Base-by-base conservation (phyloP, 2,113 vertebrate species). In the Etheostoma spectabile region DNA sequence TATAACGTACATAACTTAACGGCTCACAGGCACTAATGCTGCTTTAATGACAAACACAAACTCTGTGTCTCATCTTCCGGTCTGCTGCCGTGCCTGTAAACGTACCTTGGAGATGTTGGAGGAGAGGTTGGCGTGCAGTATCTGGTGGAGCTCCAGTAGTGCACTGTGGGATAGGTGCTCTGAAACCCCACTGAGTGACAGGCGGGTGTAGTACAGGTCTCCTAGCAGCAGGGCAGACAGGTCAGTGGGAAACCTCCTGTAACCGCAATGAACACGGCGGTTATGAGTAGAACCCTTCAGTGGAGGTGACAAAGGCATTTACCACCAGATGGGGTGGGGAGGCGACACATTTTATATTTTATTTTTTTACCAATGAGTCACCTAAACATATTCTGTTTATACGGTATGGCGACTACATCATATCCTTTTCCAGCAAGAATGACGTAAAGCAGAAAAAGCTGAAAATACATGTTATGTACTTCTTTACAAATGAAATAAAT, bases 201-300 rank as follows among this genome's bases (percentile, higher is more conserved):
- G 71, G 71, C 96, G 96, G 0, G 97, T 97, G 85, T 96, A 98
- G 91, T 97, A 99, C 73, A 99, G 95, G 92, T 99, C 98, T 57
- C 94, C 97, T 21, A 99, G 88, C 73, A 99, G 91, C 93, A 99
- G 87, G 0, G 89, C 96, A 19, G 97, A 97, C 2, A 94, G 94
- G 66, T 99, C 96, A 19, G 92, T 89, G 27, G 97, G 97, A 72
- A 96, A 96, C 67, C 88, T 89, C 83, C 98, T 99, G 79, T 42
- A 49, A 78, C 0, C 22, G n/a, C 4, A 22, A 53, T 12, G 18
- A 33, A 55, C 0, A 33, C 0, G 1, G 16, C 8, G 4, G 11
- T 60, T 3, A 8, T 13, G 15, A 8, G 42, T 27, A 33, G 18
- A 56, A 61, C 21, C 24, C 7, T 49, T 49, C 3, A 35, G 6